Percentiles rank a stretch among this genome's conserved stretches.
phyloP scores from a whole-genome alignment of 1,140 invertebrate genomes.

The Drosophila takahashii region DNA sequence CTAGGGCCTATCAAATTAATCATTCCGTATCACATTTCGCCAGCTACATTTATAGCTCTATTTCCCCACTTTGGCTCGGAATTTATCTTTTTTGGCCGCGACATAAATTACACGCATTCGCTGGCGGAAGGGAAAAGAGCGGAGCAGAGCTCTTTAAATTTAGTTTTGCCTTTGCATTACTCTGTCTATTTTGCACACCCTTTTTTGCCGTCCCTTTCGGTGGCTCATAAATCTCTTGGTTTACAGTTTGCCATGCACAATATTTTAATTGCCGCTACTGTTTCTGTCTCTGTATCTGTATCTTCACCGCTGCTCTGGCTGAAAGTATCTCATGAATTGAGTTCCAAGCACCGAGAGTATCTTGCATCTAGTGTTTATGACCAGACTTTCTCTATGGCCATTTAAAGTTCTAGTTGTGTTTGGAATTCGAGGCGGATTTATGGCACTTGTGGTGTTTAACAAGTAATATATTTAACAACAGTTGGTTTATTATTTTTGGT shows the following conservation, averaged over 20 bases:
- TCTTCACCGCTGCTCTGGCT: conserved; percentile 7
- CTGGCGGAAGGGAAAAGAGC: conserved; percentile 41
- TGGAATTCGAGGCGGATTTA: conserved; percentile 14
- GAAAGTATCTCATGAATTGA: conserved; percentile 48
- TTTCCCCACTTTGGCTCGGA: conserved; percentile 50
- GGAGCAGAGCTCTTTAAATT: conserved; percentile 70
- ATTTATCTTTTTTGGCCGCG: conserved; percentile 76
- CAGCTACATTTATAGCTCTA: conserved; percentile 79
- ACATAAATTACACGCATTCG: conserved; percentile 74
- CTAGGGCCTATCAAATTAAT: conserved; percentile 74
- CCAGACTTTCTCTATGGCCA: conserved; percentile 32
- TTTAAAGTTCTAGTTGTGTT: conserved; percentile 31
- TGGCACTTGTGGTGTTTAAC: conserved; percentile 11
- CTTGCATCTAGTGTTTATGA: conserved; percentile 21
- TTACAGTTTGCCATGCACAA: conserved; percentile 49
- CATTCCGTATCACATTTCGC: conserved; percentile 79
- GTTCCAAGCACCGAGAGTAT: conserved; percentile 26
- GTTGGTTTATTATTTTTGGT: background rate
- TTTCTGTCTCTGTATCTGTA: conserved; percentile 9
- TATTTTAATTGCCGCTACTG: conserved; percentile 70
- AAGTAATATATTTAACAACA: background rate
- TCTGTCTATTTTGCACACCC: no score
- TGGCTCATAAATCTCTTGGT: conserved; percentile 66
- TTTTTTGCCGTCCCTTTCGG: conserved; percentile 19
- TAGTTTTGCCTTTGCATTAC: conserved; percentile 63